Base-by-base conservation (phyloP, 1,140 invertebrate genomes). In the Drosophila rhopaloa region DNA sequence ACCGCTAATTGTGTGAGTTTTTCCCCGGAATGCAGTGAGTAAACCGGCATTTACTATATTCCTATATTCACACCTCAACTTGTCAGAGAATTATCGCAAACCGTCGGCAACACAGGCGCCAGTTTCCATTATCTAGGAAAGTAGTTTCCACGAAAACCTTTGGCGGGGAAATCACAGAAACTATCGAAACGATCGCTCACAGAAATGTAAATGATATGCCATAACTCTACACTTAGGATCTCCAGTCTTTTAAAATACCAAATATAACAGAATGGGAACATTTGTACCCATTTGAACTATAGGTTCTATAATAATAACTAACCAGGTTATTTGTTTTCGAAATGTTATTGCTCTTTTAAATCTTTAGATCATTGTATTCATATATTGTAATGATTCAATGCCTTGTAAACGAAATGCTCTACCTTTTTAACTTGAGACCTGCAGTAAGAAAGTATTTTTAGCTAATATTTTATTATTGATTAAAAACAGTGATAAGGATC, bases 1-100 rank as follows among this genome's bases (percentile, higher is more conserved):
- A 27, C 8, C 8, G 56, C 11, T 24, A 62, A 46, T 24, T 54
- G 61, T 68, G 61, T 38, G 44, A 66, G 38, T 63, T 62, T 60
- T 16, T 66, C 32, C 66, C 35, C 5, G 66, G 66, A 70, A 70
- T 54, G 66, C 66, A 38, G 50, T 70, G 62, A 70, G 62, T 66
- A 70, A 70, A 67, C 41, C 10, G 14, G 14, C 16, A 19, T 38
- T 38, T 38, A 14, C 16, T 14, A 29, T 29, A 32, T 11, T 6
- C 24, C 27, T 7, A 10, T 32, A 48, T 41, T 67, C 47, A 53
- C 46, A 67, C 61, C 66, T 51, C 29, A 68, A 54, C 29, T 43
- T 44, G 47, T 44, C n/a, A 32, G 11, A 32, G 48, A 68, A 53
- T 66, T 68, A 68, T 68, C 61, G 47, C 66, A 67, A 67, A 54